These are phyloP conservation scores for Philonicus albiceps DNA, from an alignment of 2,888 invertebrate genomes.

Conservation along the genomic window DNA sequence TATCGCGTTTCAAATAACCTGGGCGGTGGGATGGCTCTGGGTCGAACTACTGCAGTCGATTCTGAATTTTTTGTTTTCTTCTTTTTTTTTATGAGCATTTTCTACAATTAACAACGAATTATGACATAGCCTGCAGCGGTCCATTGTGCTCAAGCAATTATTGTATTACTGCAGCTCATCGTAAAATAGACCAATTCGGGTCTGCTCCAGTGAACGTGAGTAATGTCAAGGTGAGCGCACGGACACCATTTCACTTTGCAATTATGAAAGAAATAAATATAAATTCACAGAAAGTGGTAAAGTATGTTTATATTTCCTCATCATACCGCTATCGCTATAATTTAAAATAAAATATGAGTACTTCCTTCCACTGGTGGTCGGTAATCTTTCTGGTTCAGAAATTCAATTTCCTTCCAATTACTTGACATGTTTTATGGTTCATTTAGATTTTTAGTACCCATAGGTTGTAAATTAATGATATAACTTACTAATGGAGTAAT, in stretches of 20 bases:
- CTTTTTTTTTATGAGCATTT: background rate
- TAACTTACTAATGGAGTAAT: background rate
- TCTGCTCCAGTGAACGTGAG: conserved; percentile 17
- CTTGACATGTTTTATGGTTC: background rate
- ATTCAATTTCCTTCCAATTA: background rate
- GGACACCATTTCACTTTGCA: background rate
- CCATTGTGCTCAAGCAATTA: conserved; percentile 20
- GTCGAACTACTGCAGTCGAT: conserved; percentile 33
- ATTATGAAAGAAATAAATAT: conserved; percentile 8
- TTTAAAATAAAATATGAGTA: background rate
- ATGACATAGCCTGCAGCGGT: conserved; percentile 17
- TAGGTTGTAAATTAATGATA: background rate
- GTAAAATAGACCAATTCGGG: conserved; percentile 12
- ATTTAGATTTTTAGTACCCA: background rate
- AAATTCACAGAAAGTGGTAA: conserved; percentile 21
- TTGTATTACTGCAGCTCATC: conserved; percentile 5
- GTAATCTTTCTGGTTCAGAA: background rate
- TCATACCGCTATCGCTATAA: background rate
- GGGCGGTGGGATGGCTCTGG: conserved; percentile 33
- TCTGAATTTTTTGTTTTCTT: background rate
- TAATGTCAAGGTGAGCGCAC: conserved; percentile 27
- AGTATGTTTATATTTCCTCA: background rate
- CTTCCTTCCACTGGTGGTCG: background rate
- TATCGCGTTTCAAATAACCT: conserved; percentile 31
- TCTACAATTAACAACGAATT: conserved; percentile 20